Percentiles rank a stretch among this genome's conserved stretches.
Evolutionary conservation across 2,888 invertebrate species (phyloP).

Genomic region (Nomada flava): DNA sequence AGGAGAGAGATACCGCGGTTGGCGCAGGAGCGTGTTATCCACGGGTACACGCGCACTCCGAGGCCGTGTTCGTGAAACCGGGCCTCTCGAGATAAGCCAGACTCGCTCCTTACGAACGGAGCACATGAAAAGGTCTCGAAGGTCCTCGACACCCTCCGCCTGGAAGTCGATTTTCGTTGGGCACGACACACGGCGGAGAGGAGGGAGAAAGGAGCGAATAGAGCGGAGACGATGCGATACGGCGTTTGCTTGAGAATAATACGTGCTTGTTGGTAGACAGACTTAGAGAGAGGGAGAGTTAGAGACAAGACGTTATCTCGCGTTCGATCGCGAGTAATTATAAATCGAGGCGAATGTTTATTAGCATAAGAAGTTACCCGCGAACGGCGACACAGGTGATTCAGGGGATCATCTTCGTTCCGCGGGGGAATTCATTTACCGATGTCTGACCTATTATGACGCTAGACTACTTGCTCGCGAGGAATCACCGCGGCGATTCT

Average conservation of each 20-base stretch:
- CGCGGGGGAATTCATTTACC: constrained; percentile 25
- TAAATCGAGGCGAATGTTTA: constrained; percentile 6
- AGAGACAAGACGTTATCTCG: not conserved
- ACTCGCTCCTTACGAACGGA: constrained; percentile 67
- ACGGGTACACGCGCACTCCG: constrained; percentile 47
- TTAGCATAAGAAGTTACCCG: not conserved
- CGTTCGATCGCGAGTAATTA: constrained; percentile 26
- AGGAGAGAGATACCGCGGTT: constrained; percentile 33
- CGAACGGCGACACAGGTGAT: not conserved
- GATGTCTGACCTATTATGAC: constrained; percentile 36
- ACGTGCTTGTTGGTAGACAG: not conserved
- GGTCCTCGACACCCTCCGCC: constrained; percentile 67
- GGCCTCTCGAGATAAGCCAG: constrained; percentile 69
- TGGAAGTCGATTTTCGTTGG: constrained; percentile 58
- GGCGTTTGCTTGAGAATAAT: not conserved
- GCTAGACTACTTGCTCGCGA: constrained; percentile 37
- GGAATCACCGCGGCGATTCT: constrained; percentile 10
- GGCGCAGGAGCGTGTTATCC: constrained; percentile 65
- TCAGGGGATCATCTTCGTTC: no score
- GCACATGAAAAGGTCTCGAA: constrained; percentile 70
- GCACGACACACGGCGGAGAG: not conserved
- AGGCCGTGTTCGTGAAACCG: constrained; percentile 66
- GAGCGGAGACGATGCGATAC: not conserved
- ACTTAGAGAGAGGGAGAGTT: not conserved
- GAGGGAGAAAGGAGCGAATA: not conserved